Base-by-base conservation (phyloP, 2,797 vertebrate species). In the Rhadinocentrus ornatus region DNA sequence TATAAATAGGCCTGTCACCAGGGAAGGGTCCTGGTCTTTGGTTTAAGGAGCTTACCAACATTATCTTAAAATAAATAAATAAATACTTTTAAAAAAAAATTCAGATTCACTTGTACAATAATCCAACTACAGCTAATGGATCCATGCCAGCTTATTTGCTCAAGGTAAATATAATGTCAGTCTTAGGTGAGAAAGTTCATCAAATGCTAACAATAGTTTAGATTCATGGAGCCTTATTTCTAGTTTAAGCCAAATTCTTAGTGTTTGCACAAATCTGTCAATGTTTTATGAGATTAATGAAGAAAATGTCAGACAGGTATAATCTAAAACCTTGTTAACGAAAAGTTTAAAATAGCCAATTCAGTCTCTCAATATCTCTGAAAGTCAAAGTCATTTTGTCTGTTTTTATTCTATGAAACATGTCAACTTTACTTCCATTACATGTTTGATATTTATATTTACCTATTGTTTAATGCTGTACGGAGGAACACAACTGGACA, bases 1-100 rank as follows among this genome's bases (percentile, higher is more conserved):
- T 66, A 66, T 77, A 60, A 76, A 61, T 55, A 57, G 78, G 67
- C 79, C 71, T 31, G 55, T 15, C 29, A 78, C 66, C 81, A 80
- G 76, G 66, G 78, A 44, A 69, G 64, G 46, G 74, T 83, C 61
- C 62, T 41, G 80, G 58, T 54, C 69, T 72, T 61, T 46, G 66
- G 71, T 83, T 84, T 74, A 63, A 81, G 46, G 20, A 79, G 64
- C 67, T 54, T 67, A 77, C 46, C 37, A 55, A 22, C 66, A 62
- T 76, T 62, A 55, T 20, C 52, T 41, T 24, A 1, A 32, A 71
- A n/a, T n/a, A 56, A 62, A 77, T 63, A 46, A 31, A 5, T 13
- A 15, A 44, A n/a, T 24, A 50, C 16, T 44, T 16, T 41, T 73
- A 63, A 60, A 76, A 62, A 29, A 29, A 29, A 29, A 29, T 12